Evolutionary conservation across 2,888 invertebrate genomes (phyloP), one percentile per base, ranked within the genome.

Genomic region (Pyrrhopygopsis socrates): DNA sequence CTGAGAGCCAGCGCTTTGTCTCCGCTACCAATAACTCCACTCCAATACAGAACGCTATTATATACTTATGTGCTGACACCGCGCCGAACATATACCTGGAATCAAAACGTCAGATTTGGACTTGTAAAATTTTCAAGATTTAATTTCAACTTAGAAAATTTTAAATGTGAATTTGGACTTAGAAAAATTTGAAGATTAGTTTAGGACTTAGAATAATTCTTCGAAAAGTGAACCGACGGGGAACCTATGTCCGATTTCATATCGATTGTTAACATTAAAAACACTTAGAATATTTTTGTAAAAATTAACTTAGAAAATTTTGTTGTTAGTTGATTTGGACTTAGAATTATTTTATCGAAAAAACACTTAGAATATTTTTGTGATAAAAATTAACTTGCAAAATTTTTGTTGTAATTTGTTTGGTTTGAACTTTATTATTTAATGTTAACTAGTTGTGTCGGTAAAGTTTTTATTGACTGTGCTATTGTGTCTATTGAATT

Each of bases 21-120:
- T 98, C 98, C 0, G 99, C 99, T 0, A 99, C 99, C 60, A 99
- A 98, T 71, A 99, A 97, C 95, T 99, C 99, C 87, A 99, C 99
- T 0, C 99, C 99, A 86, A 99, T 99, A 95, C 99, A 99, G 96
- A 99, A 99, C 1, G 99, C 99, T 83, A 99, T 99, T 67, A 99
- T 99, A 93, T 99, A 98, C 96, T 99, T 99, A 96, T 99, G 99
- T 0, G 99, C 99, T 2, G 99, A 99, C 0, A 99, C 99, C 0
- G 99, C 99, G 0, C 98, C 99, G 95, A 99, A 99, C 99, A 99
- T 99, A 95, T 99, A 99, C 98, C 98, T 98, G 89, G n/a, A 77
- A 77, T 45, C 45, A 45, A 45, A 45, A 18, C 18, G 45, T 45
- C 18, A 45, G 45, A 27, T 27, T 13, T 6, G 54, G 54, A 54